A percentile compares a stretch with the other conserved stretches of the same genome.
Evolutionary conservation across 2,888 invertebrate genomes (phyloP).

Genomic region (Drosophila birchii): DNA sequence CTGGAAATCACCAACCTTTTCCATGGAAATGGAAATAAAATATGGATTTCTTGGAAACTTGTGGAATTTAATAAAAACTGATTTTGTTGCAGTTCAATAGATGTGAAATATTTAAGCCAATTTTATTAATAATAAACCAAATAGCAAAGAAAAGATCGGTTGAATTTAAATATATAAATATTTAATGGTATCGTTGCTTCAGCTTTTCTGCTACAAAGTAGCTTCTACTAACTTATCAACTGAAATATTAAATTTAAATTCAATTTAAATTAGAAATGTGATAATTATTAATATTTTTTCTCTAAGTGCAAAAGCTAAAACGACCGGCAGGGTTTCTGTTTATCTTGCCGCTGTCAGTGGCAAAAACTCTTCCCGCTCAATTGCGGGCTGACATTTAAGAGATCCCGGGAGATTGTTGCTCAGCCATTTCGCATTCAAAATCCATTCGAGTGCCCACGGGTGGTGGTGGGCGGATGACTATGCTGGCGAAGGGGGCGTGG

Average conservation of each 20-base stretch:
- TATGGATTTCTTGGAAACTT: background rate
- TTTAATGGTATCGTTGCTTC: too few relatives aligned
- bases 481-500: conserved; percentile 18
- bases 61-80: background rate
- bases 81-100: too few relatives aligned
- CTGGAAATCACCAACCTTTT: background rate
- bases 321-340: conserved; percentile 68
- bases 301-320: conserved; percentile 11
- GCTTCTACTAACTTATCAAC: too few relatives aligned
- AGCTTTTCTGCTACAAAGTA: too few relatives aligned
- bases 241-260: too few relatives aligned
- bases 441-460: conserved; percentile 47
- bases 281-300: background rate
- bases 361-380: conserved; percentile 36
- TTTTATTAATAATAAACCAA: too few relatives aligned
- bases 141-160: too few relatives aligned
- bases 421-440: conserved; percentile 64
- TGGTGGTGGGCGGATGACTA: conserved; percentile 33
- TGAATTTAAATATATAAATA: too few relatives aligned
- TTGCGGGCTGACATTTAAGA: conserved; percentile 66
- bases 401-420: conserved; percentile 35
- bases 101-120: too few relatives aligned
- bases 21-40: too few relatives aligned
- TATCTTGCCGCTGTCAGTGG: conserved; percentile 65
- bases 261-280: too few relatives aligned